These are phyloP conservation scores for Hystrix brachyura DNA, from an alignment of 2,113 vertebrate species.

Conservation along the genomic window DNA sequence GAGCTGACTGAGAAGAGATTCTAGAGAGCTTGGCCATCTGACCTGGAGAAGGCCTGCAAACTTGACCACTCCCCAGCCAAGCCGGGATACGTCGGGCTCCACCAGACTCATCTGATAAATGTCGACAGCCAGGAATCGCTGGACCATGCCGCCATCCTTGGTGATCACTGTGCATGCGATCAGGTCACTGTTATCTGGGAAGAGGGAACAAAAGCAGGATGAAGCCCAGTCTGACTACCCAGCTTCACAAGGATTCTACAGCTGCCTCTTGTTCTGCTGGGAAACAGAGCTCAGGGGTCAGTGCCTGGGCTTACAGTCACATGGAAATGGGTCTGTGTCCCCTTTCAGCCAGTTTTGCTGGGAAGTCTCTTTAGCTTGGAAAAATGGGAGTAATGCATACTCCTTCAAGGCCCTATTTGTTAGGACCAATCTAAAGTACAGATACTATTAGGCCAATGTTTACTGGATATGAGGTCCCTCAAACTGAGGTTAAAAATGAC, in stretches of 20 bases:
- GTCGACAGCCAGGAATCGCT: constrained; percentile 97
- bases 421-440: not conserved
- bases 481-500: not conserved
- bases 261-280: not conserved
- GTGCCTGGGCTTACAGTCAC: no score
- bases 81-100: constrained; percentile 96
- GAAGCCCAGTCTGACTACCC: not conserved
- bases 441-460: not conserved
- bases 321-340: not conserved
- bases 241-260: accelerated
- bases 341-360: not conserved
- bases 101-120: constrained; percentile 99
- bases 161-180: constrained; percentile 98
- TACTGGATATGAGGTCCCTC: not conserved
- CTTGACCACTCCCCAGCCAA: constrained; percentile 99
- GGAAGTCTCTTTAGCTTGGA: not conserved
- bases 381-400: not conserved
- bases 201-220: not conserved
- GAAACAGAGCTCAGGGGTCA: not conserved
- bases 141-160: constrained; percentile 95
- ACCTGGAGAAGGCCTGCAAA: constrained; percentile 98
- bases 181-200: constrained; percentile 97
- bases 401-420: not conserved
- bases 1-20: not conserved
- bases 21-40: not conserved